These are phyloP conservation scores for Cardiocondyla obscurior DNA, from an alignment of 1,140 invertebrate genomes.

Conservation along the genomic window DNA sequence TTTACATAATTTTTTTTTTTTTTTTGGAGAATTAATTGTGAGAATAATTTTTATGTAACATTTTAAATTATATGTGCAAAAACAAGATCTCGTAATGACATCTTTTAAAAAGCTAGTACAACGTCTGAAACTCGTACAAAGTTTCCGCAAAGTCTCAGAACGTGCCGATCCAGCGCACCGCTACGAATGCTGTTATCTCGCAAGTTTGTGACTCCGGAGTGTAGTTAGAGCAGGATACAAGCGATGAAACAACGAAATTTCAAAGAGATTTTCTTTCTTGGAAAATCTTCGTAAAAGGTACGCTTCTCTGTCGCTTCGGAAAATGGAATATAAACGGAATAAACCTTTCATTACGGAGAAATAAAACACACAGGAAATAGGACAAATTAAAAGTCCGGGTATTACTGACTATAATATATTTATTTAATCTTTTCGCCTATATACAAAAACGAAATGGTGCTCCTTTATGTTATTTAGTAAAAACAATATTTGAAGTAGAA, in stretches of 20 bases:
- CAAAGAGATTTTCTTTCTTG: constrained; percentile 39
- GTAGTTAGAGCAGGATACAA: constrained; percentile 40
- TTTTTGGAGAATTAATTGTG: background rate
- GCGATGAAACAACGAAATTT: constrained; percentile 49
- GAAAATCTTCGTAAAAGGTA: background rate
- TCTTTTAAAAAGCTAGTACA: constrained; percentile 44
- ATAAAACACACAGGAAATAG: background rate
- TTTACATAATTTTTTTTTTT: background rate
- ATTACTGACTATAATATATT: background rate
- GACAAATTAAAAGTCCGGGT: background rate
- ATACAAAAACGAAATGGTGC: background rate
- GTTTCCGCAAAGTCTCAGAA: constrained; percentile 38
- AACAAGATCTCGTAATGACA: constrained; percentile 17
- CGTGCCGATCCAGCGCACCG: constrained; percentile 30
- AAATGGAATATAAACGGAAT: constrained; percentile 37
- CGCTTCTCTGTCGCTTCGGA: constrained; percentile 5
- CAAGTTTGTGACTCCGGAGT: constrained; percentile 49
- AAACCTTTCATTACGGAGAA: background rate
- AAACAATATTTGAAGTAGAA: background rate
- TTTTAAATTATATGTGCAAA: constrained; percentile 12
- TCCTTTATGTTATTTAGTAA: background rate
- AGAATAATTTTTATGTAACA: background rate
- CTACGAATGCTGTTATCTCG: constrained; percentile 52
- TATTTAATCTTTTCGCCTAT: background rate
- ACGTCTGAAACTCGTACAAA: constrained; percentile 19